These are phyloP conservation scores for Gorsachius goisagi DNA, from an alignment of 2,113 vertebrate species.

Conservation along the genomic window DNA sequence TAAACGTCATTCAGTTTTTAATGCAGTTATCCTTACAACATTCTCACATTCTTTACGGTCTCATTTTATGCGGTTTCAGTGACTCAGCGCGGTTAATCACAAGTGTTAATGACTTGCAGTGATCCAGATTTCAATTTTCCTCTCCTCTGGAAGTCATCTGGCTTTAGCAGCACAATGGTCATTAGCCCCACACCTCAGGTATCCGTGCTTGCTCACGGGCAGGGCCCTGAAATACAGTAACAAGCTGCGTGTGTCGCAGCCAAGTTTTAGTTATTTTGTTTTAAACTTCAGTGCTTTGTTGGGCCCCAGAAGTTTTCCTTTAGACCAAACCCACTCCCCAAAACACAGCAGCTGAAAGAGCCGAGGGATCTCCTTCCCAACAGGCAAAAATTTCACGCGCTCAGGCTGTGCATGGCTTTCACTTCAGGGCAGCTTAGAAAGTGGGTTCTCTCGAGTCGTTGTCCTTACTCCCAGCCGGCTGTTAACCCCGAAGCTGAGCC, in stretches of 20 bases:
- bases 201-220: neutral
- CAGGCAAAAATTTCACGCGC: neutral
- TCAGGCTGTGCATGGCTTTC: neutral
- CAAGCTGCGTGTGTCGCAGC: accelerated
- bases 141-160: neutral
- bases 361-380: neutral
- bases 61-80: neutral
- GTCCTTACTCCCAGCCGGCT: accelerated
- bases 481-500: neutral
- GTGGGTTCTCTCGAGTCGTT: neutral
- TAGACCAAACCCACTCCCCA: neutral
- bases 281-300: neutral
- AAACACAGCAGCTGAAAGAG: neutral
- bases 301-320: neutral
- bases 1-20: neutral
- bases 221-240: neutral
- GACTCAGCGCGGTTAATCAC: neutral
- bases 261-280: neutral
- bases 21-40: neutral
- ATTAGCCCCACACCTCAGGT: neutral
- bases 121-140: neutral
- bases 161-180: neutral
- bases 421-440: neutral
- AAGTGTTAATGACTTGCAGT: neutral
- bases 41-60: neutral